A percentile compares a stretch with the other conserved stretches of the same genome.
phyloP scores from a whole-genome alignment of 2,888 invertebrate species.

The Dichetophora obliterata region DNA sequence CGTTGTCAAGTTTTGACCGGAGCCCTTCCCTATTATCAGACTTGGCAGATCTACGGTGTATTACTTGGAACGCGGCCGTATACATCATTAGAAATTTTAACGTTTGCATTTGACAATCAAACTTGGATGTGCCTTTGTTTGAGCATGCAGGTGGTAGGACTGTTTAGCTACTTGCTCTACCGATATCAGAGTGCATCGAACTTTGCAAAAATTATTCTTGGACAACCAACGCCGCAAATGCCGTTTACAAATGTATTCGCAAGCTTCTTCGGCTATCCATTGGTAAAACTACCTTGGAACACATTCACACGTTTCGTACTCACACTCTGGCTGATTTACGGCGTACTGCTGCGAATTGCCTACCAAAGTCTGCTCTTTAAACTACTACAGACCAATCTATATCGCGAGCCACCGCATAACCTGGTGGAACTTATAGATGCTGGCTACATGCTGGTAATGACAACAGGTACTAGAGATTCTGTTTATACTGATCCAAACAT shows the following conservation, averaged over 20 bases:
- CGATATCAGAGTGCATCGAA: constrained; percentile 25
- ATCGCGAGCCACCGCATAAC: constrained; percentile 47
- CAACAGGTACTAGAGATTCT: constrained; percentile 41
- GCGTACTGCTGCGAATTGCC: constrained; percentile 50
- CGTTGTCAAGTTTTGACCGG: constrained; percentile 47
- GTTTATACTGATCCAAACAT: constrained; percentile 42
- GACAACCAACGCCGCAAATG: constrained; percentile 30
- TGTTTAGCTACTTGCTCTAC: not conserved
- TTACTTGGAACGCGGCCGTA: constrained; percentile 44
- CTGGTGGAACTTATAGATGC: constrained; percentile 43
- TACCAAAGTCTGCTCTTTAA: constrained; percentile 53
- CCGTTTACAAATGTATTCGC: constrained; percentile 29
- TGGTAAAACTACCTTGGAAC: constrained; percentile 40
- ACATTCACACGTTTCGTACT: constrained; percentile 49
- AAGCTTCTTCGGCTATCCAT: constrained; percentile 43
- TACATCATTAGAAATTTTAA: constrained; percentile 51
- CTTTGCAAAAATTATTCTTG: constrained; percentile 42
- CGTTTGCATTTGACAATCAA: constrained; percentile 49
- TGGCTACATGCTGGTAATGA: constrained; percentile 48
- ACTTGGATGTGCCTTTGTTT: constrained; percentile 53
- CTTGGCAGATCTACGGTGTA: constrained; percentile 49
- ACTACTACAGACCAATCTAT: constrained; percentile 48
- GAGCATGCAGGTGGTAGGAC: constrained; percentile 42
- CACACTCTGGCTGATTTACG: constrained; percentile 48
- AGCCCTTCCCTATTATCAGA: constrained; percentile 54